These are phyloP conservation scores for Cantharis rufa DNA, from an alignment of 2,888 invertebrate species.

Conservation along the genomic window DNA sequence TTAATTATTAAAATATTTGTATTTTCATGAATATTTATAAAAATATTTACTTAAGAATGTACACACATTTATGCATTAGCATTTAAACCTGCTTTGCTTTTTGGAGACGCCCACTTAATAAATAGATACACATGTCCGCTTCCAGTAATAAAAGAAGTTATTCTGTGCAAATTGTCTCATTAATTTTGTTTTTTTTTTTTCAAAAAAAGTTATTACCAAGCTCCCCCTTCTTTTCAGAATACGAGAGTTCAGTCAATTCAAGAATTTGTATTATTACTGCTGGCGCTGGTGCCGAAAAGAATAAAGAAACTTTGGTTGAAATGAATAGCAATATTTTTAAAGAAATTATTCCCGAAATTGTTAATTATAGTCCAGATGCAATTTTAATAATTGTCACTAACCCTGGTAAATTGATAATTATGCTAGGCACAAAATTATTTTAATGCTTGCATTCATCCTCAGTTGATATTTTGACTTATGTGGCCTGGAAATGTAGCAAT, in stretches of 20 bases:
- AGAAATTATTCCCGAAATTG: constrained; percentile 62
- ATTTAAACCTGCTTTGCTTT: background rate
- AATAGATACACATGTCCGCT: background rate
- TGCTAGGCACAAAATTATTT: background rate
- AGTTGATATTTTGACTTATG: constrained; percentile 67
- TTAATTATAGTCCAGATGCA: constrained; percentile 63
- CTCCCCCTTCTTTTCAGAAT: constrained; percentile 53
- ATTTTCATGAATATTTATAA: background rate
- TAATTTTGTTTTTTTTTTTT: background rate
- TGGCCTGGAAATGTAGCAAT: constrained; percentile 68
- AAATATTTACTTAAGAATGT: background rate
- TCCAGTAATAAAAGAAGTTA: background rate
- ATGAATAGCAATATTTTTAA: constrained; percentile 64
- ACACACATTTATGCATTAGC: background rate
- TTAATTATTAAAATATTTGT: background rate
- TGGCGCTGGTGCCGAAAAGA: constrained; percentile 61
- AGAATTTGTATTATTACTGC: constrained; percentile 65
- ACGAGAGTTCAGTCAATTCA: constrained; percentile 59
- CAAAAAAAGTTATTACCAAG: background rate
- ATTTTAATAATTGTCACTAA: constrained; percentile 63
- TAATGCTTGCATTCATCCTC: background rate
- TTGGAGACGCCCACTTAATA: background rate
- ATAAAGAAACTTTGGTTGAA: constrained; percentile 58
- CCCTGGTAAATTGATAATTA: constrained; percentile 45
- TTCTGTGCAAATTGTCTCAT: background rate